Base-by-base conservation (phyloP, 2,888 invertebrate species). In the Candidula unifasciata region DNA sequence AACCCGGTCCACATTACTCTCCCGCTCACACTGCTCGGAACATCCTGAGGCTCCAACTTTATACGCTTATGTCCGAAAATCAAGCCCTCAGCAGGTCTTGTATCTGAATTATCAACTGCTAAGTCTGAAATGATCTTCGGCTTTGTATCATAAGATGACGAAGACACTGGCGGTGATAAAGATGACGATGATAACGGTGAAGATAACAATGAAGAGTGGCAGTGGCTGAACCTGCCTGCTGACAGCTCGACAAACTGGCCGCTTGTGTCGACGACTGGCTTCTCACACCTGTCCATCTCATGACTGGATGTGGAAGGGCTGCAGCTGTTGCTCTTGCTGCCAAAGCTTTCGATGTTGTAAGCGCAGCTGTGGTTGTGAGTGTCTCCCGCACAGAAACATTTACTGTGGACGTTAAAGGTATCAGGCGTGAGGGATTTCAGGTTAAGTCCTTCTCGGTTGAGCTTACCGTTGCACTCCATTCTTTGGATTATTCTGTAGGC, bases 121-220 rank as follows among this genome's bases (percentile, higher is more conserved):
- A 57, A 52, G 30, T 69, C 80, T 21, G 80, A 54, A 69, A 52
- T 68, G 54, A 52, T 30, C 54, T 68, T 74, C 83, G 77, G 60
- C 66, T 77, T 74, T 24, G 27, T 68, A 16, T 66, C 35, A 18
- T 27, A 27, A 30, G 83, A 77, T 1, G 83, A 77, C 24, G 71
- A 52, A 3, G 69, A 57, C 10, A 69, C n/a, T 6, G 57, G 27
- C 8, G 77, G 35, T 68, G 81, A 68, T 18, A 79, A 78, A 18
- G 74, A 37, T 21, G 82, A 82, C 24, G 74, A 82, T 21, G 79
- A 73, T 73, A 68, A 78, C 8, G 54, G 30, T 44, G 76, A 68
- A 5, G 80, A 74, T 0, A 69, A 66, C 35, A 69, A 80, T 5
- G 66, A 74, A 3, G 76, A 66, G 35, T 69, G 69, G 69, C 37